Percentiles rank a stretch among this genome's conserved stretches.
These are phyloP conservation scores for Anastrepha obliqua DNA, from an alignment of 1,140 invertebrate species.

Conservation along the genomic window DNA sequence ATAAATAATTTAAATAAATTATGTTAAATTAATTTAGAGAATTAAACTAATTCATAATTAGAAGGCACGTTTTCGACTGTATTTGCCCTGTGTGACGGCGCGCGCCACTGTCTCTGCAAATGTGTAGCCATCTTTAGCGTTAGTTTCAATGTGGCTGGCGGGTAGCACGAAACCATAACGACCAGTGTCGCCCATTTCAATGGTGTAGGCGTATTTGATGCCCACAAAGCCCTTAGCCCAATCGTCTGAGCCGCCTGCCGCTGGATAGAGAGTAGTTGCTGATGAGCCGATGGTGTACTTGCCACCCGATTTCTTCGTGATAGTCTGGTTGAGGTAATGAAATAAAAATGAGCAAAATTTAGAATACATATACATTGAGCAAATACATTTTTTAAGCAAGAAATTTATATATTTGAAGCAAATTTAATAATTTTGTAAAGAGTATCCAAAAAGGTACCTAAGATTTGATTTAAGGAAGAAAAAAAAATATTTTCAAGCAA, in stretches of 20 bases:
- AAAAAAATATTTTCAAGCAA: no score
- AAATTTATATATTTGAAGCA: no score
- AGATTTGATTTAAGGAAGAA: no score
- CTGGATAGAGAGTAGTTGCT: conserved; percentile 85
- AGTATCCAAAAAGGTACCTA: no score
- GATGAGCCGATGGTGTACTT: conserved; percentile 86
- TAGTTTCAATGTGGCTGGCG: conserved; percentile 85
- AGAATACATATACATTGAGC: no score
- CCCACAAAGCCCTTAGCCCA: conserved; percentile 90
- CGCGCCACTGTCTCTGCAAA: conserved; percentile 86
- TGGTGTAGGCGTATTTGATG: conserved; percentile 92
- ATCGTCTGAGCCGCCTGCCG: conserved; percentile 90
- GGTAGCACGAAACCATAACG: conserved; percentile 92
- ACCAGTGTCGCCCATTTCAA: conserved; percentile 93
- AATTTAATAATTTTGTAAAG: no score
- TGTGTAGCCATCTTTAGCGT: conserved; percentile 89
- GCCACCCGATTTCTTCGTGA: conserved; percentile 79
- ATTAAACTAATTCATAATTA: conserved; percentile 53
- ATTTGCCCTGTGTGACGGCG: conserved; percentile 65
- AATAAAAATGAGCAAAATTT: not conserved
- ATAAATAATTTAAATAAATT: conserved; percentile 53
- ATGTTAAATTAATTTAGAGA: conserved; percentile 53
- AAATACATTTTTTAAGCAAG: no score
- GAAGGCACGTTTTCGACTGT: conserved; percentile 58
- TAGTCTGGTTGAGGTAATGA: conserved; percentile 76